Evolutionary conservation across 2,797 vertebrate species (phyloP).

Genomic region (Leuciscus waleckii): DNA sequence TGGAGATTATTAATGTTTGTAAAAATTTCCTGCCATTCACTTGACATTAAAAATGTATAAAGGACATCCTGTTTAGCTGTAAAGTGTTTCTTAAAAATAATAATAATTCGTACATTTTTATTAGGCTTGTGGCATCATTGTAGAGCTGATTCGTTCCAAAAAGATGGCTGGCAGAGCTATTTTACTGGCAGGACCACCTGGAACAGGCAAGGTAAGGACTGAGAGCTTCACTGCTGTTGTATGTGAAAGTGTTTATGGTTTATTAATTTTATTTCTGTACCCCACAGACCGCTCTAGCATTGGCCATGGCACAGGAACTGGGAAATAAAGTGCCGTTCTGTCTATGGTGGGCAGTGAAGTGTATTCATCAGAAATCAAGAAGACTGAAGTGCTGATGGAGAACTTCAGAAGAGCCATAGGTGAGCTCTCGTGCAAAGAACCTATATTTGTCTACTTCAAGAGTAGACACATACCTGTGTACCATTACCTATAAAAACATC

Average conservation of each 20-base stretch:
- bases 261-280: conserved; percentile 2
- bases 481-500: background rate
- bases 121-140: conserved; percentile 95
- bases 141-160: conserved; percentile 96
- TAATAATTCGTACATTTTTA: background rate
- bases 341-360: conserved; percentile 99
- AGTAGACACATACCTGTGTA: background rate
- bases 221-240: background rate
- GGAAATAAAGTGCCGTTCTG: conserved; percentile 99
- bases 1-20: background rate
- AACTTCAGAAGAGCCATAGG: conserved; percentile 98
- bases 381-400: conserved; percentile 99
- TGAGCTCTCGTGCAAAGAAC: conserved; percentile 70
- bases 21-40: background rate
- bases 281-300: conserved; percentile 90
- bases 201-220: conserved; percentile 92
- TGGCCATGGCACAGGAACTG: conserved; percentile 96
- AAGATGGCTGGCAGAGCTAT: conserved; percentile 98
- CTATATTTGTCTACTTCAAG: background rate
- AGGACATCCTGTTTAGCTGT: background rate
- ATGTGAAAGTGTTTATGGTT: background rate
- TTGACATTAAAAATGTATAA: background rate
- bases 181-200: conserved; percentile 94
- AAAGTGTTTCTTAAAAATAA: background rate
- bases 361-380: conserved; percentile 98